phyloP scores from a whole-genome alignment of 2,888 invertebrate genomes.

The Microdon myrmicae region DNA sequence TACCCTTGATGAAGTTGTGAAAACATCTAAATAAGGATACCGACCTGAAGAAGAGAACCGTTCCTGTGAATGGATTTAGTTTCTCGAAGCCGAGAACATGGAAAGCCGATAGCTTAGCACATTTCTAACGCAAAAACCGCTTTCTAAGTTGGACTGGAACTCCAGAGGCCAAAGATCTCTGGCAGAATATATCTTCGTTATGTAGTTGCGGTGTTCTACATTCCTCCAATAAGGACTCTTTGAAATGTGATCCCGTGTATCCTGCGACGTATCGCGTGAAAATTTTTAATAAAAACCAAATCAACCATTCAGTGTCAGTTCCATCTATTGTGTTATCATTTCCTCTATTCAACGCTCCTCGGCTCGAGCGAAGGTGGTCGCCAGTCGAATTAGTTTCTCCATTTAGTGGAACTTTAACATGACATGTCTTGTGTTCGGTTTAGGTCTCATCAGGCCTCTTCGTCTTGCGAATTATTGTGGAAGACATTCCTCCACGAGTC shows the following conservation, averaged over 20 bases:
- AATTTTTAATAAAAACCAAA: constrained; percentile 39
- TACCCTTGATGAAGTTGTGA: constrained; percentile 20
- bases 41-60: not conserved
- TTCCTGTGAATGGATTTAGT: not conserved
- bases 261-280: constrained; percentile 44
- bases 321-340: constrained; percentile 40
- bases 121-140: constrained; percentile 5
- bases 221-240: constrained; percentile 8
- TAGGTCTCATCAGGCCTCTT: constrained; percentile 19
- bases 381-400: constrained; percentile 5
- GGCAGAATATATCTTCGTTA: not conserved
- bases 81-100: not conserved
- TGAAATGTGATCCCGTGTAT: constrained; percentile 44
- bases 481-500: no score
- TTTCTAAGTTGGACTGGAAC: not conserved
- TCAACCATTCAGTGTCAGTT: constrained; percentile 44
- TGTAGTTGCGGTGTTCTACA: constrained; percentile 8
- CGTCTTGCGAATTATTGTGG: no score
- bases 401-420: constrained; percentile 38
- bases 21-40: constrained; percentile 39
- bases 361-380: constrained; percentile 27
- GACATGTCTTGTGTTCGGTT: constrained; percentile 37
- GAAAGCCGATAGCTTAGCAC: not conserved
- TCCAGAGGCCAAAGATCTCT: not conserved
- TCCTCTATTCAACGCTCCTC: constrained; percentile 16